Conservation (phyloP, 30 jellyfish, hydroid and myxozoan genomes). For the Sanderia malayensis region DNA sequence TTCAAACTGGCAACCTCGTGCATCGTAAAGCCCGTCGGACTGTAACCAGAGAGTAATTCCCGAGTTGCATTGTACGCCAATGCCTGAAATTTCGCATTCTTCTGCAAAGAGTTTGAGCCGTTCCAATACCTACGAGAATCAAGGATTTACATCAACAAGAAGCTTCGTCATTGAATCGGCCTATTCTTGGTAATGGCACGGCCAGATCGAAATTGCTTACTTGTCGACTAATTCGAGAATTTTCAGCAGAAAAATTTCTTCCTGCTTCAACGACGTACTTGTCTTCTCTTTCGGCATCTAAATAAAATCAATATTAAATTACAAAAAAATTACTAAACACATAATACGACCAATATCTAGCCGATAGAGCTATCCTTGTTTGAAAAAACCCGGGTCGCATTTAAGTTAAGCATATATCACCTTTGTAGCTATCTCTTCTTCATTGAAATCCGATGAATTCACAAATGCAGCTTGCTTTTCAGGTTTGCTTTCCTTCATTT, state of each 20-base stretch:
- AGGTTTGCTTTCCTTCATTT: too few relatives aligned
- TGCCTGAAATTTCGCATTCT: conserved; percentile 40
- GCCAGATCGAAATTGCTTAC: conserved; percentile 30
- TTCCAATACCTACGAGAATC: conserved; percentile 66
- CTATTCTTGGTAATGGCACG: neutral
- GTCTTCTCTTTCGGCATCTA: neutral
- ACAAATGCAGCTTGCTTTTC: neutral
- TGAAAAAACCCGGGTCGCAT: too few relatives aligned
- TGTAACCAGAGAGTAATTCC: conserved; percentile 8
- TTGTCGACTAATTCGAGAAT: conserved; percentile 40
- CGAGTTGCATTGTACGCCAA: conserved; percentile 22
- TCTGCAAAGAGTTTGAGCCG: conserved; percentile 73
- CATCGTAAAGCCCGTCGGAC: too few relatives aligned
- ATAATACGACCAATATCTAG: too few relatives aligned
- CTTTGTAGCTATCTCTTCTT: too few relatives aligned
- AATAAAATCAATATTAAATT: neutral
- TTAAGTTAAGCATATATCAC: too few relatives aligned
- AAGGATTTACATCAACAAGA: too few relatives aligned
- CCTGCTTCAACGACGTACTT: neutral
- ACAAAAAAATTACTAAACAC: too few relatives aligned
- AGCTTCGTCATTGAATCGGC: conserved; percentile 10
- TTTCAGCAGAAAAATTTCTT: neutral
- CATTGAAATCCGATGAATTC: neutral
- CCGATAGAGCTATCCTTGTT: too few relatives aligned
- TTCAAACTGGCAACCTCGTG: neutral